Conservation (phyloP, 2,888 invertebrate genomes). For the Aproaerema taeniolella region DNA sequence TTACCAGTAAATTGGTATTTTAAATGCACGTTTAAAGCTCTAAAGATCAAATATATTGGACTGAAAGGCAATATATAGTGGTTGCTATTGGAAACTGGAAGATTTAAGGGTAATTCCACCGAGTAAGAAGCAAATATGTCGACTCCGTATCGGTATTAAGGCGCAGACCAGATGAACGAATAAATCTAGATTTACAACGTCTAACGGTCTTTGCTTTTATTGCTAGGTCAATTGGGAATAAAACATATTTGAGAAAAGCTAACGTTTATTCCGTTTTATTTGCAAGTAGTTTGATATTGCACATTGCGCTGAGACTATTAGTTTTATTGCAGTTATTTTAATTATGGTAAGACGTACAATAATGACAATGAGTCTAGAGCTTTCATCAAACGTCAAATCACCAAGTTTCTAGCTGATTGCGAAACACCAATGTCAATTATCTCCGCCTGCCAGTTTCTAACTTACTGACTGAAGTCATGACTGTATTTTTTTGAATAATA, state of each 20-base stretch:
- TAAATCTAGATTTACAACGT: constrained; percentile 10
- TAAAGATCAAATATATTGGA: neutral
- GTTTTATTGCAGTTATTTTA: too few species aligned
- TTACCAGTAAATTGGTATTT: neutral
- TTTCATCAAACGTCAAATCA: neutral
- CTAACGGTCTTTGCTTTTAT: constrained; percentile 7
- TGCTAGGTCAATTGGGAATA: neutral
- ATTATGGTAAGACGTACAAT: neutral
- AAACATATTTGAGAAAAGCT: neutral
- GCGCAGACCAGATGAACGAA: neutral
- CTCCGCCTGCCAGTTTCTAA: too few species aligned
- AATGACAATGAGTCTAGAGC: neutral
- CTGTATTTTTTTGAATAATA: too few species aligned
- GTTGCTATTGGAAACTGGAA: neutral
- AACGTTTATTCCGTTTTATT: neutral
- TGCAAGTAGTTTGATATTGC: neutral
- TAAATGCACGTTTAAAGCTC: neutral
- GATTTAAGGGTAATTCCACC: neutral
- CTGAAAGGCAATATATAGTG: neutral
- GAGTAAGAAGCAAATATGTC: neutral
- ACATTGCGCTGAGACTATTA: too few species aligned
- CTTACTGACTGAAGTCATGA: too few species aligned
- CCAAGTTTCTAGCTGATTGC: neutral
- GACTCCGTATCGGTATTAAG: neutral
- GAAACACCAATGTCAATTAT: neutral